phyloP scores from a whole-genome alignment of 2,797 vertebrate species.

The Sebastes steindachneri region DNA sequence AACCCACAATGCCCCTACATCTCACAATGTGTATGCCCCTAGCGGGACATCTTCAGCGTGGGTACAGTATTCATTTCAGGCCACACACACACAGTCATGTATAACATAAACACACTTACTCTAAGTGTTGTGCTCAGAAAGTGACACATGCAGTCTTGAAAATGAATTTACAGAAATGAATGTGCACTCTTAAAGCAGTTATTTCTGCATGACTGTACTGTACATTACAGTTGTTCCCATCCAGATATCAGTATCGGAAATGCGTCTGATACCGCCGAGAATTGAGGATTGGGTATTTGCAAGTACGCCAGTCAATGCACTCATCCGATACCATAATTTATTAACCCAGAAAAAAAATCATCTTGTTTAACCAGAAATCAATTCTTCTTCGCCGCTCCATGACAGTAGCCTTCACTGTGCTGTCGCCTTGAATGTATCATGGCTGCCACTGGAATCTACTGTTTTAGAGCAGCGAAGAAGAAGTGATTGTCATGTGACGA shows the following conservation, averaged over 20 bases:
- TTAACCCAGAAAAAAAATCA: no score
- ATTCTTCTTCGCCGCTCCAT: no score
- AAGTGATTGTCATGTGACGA: not conserved
- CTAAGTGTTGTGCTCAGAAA: not conserved
- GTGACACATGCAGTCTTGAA: not conserved
- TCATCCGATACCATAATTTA: rapidly evolving
- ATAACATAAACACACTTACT: not conserved
- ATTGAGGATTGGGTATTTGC: no score
- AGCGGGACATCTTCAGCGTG: constrained; percentile 18
- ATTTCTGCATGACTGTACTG: not conserved
- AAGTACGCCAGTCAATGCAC: no score
- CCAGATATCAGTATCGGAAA: no score
- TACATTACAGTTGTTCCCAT: not conserved
- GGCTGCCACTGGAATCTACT: no score
- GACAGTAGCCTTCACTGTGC: no score
- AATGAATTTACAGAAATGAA: not conserved
- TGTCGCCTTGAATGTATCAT: no score
- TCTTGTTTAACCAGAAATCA: no score
- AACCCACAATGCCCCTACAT: constrained; percentile 57
- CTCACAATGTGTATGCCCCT: constrained; percentile 19
- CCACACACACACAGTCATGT: not conserved
- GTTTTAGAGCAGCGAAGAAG: no score
- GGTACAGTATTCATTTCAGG: constrained; percentile 5
- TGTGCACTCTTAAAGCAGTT: not conserved
- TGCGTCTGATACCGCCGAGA: rapidly evolving